phyloP scores from a whole-genome alignment of 2,888 invertebrate genomes.

The Dynastes hyllus region DNA sequence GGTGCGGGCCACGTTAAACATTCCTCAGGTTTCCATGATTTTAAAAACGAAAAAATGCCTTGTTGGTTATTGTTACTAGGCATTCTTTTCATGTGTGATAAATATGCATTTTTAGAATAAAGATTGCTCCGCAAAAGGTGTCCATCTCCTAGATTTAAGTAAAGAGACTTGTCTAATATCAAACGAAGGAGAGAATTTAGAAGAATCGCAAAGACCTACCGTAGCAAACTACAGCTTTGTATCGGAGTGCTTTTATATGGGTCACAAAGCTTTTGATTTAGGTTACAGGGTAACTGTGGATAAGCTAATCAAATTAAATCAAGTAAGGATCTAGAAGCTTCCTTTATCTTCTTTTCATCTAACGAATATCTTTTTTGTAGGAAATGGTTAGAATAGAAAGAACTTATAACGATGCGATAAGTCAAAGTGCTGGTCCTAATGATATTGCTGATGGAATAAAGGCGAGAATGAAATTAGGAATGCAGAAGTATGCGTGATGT shows the following conservation, averaged over 20 bases:
- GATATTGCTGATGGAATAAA: conserved; percentile 77
- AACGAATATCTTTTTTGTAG: conserved; percentile 57
- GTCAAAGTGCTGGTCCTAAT: conserved; percentile 72
- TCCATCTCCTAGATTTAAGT: conserved; percentile 81
- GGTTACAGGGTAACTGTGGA: conserved; percentile 82
- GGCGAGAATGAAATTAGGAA: conserved; percentile 77
- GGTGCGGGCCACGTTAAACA: no score
- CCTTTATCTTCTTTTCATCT: neutral
- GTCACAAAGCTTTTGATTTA: conserved; percentile 90
- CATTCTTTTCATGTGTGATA: no score
- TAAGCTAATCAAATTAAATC: conserved; percentile 78
- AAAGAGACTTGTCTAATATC: conserved; percentile 89
- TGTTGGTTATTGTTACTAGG: no score
- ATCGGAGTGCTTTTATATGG: conserved; percentile 93
- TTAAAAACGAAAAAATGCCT: no score
- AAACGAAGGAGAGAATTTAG: conserved; percentile 72
- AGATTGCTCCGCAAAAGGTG: conserved; percentile 76
- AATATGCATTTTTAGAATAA: conserved; percentile 71
- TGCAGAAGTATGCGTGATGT: conserved; percentile 74
- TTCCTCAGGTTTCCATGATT: no score
- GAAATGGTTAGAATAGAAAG: conserved; percentile 84
- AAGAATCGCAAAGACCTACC: conserved; percentile 73
- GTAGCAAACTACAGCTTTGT: conserved; percentile 84
- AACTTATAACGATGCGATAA: conserved; percentile 80
- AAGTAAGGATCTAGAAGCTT: conserved; percentile 64